Conservation (phyloP, 2,797 vertebrate genomes). For the Falco berigora region DNA sequence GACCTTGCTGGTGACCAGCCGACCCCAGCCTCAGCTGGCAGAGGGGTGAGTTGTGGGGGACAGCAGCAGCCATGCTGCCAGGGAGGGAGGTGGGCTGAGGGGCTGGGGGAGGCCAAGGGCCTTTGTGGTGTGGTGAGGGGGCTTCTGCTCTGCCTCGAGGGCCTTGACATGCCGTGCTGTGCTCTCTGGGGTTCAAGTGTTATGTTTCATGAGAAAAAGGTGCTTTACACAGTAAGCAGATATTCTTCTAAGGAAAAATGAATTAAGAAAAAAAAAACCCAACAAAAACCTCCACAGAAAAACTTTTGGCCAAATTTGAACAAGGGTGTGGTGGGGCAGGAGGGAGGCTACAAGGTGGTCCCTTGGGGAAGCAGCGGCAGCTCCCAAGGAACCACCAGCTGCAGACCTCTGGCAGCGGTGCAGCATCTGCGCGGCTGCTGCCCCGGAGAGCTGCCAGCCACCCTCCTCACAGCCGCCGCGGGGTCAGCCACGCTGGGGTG, state of each 20-base stretch:
- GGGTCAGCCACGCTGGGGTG: rapidly evolving
- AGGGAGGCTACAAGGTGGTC: not conserved
- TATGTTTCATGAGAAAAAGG: not conserved
- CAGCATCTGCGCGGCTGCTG: not conserved
- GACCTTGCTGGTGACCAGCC: not conserved
- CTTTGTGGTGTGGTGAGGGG: not conserved
- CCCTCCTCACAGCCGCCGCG: rapidly evolving
- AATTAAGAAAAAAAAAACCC: not conserved
- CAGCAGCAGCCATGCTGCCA: rapidly evolving
- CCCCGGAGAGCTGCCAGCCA: rapidly evolving
- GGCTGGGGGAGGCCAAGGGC: too few relatives aligned
- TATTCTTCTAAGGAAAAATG: not conserved
- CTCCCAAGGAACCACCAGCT: not conserved
- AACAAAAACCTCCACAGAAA: not conserved
- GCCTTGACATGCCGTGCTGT: rapidly evolving
- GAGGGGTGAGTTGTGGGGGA: not conserved
- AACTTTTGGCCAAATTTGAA: not conserved
- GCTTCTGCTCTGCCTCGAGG: too few relatives aligned
- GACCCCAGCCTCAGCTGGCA: not conserved
- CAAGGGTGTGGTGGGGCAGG: not conserved
- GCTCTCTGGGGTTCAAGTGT: not conserved
- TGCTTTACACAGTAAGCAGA: not conserved
- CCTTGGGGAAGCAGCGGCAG: rapidly evolving
- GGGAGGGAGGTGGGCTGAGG: not conserved
- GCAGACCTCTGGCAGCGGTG: not conserved